Conservation (phyloP, 2,888 invertebrate species). For the Mesodorylaimus sp. region DNA sequence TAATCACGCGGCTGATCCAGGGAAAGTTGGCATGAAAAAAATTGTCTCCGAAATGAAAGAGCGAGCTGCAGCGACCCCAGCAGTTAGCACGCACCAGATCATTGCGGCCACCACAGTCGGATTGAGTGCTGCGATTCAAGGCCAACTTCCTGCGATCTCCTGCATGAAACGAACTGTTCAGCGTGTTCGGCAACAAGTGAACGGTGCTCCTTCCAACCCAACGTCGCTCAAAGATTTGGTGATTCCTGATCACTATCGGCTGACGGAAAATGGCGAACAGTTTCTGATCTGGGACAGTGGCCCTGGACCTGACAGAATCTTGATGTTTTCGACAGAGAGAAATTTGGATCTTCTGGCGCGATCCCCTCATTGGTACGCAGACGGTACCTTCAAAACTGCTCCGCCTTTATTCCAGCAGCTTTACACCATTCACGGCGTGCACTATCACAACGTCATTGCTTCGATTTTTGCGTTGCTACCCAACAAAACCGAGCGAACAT, state of each 20-base stretch:
- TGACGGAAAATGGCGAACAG: not conserved
- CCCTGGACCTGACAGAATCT: not conserved
- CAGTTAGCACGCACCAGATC: no score
- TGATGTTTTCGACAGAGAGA: not conserved
- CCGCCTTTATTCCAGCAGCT: slow-evolving; percentile 1
- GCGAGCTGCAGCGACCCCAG: no score
- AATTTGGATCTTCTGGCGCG: not conserved
- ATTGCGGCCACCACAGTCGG: no score
- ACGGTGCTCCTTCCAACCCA: no score
- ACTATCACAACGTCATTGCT: no score
- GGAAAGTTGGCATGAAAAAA: no score
- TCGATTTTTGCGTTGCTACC: no score
- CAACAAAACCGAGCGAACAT: no score
- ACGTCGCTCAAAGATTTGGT: not conserved
- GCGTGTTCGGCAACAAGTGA: not conserved
- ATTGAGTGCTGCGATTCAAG: no score
- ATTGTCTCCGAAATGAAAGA: no score
- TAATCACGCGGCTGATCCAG: no score
- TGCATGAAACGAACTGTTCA: not conserved
- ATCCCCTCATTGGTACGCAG: not conserved
- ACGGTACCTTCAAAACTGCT: not conserved
- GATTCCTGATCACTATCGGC: not conserved
- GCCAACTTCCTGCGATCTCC: not conserved
- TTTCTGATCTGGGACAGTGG: not conserved
- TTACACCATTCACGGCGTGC: not conserved